phyloP scores from a whole-genome alignment of 2,888 invertebrate species.

The Amphimallon solstitiale region DNA sequence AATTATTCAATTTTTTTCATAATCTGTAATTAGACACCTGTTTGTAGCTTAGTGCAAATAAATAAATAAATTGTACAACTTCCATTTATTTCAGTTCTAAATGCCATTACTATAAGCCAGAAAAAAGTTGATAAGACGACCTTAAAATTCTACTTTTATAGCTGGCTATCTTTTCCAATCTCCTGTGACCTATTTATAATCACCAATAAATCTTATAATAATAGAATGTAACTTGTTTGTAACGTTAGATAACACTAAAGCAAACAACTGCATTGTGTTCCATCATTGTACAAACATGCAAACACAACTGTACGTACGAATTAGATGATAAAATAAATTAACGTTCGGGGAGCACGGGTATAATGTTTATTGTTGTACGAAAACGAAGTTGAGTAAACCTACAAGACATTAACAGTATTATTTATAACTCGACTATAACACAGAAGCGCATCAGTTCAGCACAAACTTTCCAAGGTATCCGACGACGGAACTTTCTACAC shows the following conservation, averaged over 20 bases:
- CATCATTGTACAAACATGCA: conserved; percentile 2
- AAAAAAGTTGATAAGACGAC: no score
- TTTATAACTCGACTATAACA: conserved; percentile 35
- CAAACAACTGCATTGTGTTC: not conserved
- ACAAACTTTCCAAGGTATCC: conserved; percentile 37
- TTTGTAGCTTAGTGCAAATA: no score
- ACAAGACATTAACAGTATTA: conserved; percentile 33
- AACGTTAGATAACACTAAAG: not conserved
- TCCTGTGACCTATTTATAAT: no score
- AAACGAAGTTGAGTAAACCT: conserved; percentile 22
- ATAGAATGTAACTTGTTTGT: no score
- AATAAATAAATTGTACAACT: no score
- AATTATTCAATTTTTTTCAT: no score
- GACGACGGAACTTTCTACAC: conserved; percentile 30
- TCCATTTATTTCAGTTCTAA: no score
- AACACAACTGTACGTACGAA: not conserved
- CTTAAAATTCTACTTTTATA: no score
- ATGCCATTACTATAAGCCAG: no score
- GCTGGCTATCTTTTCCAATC: no score
- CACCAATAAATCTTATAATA: no score
- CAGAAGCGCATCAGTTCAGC: conserved; percentile 32
- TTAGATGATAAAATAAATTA: conserved; percentile 16
- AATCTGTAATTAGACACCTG: no score
- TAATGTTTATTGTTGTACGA: conserved; percentile 17
- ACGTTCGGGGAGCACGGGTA: not conserved